Percentiles rank a stretch among this genome's conserved stretches.
phyloP scores from a whole-genome alignment of 2,113 vertebrate species.

The Chitala chitala region DNA sequence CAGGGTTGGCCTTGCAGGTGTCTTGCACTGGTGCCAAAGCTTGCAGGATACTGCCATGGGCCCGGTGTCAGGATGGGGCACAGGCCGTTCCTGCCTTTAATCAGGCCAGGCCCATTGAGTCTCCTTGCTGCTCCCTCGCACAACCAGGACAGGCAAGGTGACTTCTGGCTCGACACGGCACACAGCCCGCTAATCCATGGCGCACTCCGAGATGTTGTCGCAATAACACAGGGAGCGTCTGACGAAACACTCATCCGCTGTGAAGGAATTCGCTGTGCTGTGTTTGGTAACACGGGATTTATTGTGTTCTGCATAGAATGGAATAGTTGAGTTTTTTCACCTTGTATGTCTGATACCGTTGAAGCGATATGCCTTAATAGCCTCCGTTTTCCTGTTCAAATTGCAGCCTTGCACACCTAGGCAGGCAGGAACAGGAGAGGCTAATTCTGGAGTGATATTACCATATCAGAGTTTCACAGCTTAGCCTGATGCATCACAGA shows the following conservation, averaged over 20 bases:
- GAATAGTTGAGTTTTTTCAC: neutral
- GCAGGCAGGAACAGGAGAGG: neutral
- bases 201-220: neutral
- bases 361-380: neutral
- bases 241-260: neutral
- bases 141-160: slow-evolving; percentile 43
- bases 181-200: slow-evolving; percentile 27
- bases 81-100: slow-evolving; percentile 35
- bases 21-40: slow-evolving; percentile 31
- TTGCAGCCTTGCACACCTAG: neutral
- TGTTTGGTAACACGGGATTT: neutral
- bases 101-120: slow-evolving; percentile 48
- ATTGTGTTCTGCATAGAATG: neutral
- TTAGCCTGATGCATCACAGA: neutral
- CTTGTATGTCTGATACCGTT: neutral
- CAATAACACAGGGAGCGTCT: too few species aligned
- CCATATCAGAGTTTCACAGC: neutral
- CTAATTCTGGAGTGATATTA: neutral
- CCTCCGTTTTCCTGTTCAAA: neutral
- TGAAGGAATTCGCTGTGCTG: neutral
- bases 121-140: slow-evolving; percentile 36
- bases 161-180: slow-evolving; percentile 42
- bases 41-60: slow-evolving; percentile 39
- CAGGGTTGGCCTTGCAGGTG: slow-evolving; percentile 43
- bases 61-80: slow-evolving; percentile 33